Percentiles rank a stretch among this genome's conserved stretches.
phyloP scores from a whole-genome alignment of 2,797 vertebrate genomes.

The Tokudaia tokunoshimensis region DNA sequence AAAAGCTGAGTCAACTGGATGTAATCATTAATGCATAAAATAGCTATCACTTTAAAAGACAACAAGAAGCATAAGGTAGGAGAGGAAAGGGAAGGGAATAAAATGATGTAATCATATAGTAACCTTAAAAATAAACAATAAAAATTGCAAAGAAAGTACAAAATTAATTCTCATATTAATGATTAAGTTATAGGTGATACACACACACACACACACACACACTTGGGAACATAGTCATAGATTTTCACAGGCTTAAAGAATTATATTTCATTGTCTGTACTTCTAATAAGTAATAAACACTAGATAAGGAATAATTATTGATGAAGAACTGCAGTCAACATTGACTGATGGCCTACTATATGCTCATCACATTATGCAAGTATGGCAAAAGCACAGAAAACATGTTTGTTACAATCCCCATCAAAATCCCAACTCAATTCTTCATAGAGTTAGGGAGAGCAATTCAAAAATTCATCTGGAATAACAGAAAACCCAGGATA shows the following conservation, averaged over 20 bases:
- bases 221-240: background rate
- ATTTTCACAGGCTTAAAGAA: background rate
- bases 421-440: too few species aligned
- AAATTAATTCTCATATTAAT: background rate
- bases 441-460: too few species aligned
- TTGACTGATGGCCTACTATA: background rate
- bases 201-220: too few species aligned
- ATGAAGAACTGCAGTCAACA: background rate
- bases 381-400: too few species aligned
- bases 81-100: background rate
- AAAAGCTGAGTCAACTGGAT: background rate
- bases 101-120: background rate
- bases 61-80: background rate
- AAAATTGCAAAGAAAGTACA: background rate
- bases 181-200: background rate
- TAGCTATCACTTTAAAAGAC: background rate
- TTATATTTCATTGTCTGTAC: background rate
- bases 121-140: background rate
- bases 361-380: background rate
- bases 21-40: background rate
- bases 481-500: too few species aligned
- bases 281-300: background rate
- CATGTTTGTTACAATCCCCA: background rate
- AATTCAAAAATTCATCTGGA: too few species aligned
- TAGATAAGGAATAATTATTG: background rate